Evolutionary conservation across 2,888 invertebrate genomes (phyloP).

Genomic region (Microctonus brassicae): DNA sequence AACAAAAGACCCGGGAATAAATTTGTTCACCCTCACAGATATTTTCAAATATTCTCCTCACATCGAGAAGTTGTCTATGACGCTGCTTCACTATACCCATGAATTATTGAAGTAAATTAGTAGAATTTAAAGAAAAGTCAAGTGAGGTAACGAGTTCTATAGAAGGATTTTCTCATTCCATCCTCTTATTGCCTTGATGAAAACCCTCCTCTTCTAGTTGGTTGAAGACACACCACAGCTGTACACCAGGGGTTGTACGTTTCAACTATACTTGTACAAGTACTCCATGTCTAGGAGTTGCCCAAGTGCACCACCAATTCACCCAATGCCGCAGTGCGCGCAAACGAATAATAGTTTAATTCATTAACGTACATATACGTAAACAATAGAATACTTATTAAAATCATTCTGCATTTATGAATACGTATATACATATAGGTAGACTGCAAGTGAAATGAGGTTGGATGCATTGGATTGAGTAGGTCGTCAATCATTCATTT

Average conservation of each 20-base stretch:
- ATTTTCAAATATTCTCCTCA: not conserved
- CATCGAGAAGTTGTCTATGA: not conserved
- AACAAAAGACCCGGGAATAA: conserved; percentile 13
- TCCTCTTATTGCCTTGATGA: conserved; percentile 12
- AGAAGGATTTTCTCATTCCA: conserved; percentile 2
- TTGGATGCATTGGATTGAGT: not conserved
- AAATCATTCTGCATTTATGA: not conserved
- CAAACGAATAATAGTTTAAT: conserved; percentile 4
- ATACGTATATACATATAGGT: not conserved
- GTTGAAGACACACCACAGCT: not conserved
- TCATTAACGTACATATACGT: conserved; percentile 1
- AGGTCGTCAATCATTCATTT: not conserved
- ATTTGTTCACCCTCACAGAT: conserved; percentile 11
- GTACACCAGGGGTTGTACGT: conserved; percentile 3
- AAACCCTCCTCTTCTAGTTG: not conserved
- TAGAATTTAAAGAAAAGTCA: conserved; percentile 24
- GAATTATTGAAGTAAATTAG: conserved; percentile 31
- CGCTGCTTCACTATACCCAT: not conserved
- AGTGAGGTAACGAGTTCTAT: conserved; percentile 15
- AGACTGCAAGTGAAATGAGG: no score
- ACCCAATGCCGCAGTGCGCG: conserved; percentile 6
- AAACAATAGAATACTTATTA: conserved; percentile 13
- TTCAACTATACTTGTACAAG: conserved; percentile 24
- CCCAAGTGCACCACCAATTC: conserved; percentile 1
- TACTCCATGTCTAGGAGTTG: conserved; percentile 5